Percentiles rank a stretch among this genome's conserved stretches.
phyloP scores from a whole-genome alignment of 2,797 vertebrate genomes.

The Crocidura indochinensis region DNA sequence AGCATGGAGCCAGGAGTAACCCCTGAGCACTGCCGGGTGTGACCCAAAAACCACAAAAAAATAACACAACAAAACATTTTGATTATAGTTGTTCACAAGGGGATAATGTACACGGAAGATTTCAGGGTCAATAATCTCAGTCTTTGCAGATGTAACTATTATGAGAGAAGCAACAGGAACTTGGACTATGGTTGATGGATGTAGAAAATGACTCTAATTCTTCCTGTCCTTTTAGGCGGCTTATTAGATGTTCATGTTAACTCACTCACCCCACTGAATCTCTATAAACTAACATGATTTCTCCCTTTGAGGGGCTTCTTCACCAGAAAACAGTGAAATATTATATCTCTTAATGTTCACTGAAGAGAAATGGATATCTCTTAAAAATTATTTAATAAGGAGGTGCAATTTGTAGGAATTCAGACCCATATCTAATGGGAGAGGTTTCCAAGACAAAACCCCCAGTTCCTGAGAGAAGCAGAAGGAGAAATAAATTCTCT shows the following conservation, averaged over 20 bases:
- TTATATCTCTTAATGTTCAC: constrained; percentile 9
- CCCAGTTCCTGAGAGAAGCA: not conserved
- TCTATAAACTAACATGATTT: not conserved
- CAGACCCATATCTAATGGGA: constrained; percentile 13
- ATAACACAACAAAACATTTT: not conserved
- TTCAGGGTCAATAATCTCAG: not conserved
- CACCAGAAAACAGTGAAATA: constrained; percentile 30
- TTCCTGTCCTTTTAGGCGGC: constrained; percentile 20
- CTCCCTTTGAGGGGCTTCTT: constrained; percentile 8
- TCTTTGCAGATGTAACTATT: not conserved
- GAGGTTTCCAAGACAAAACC: constrained; percentile 1
- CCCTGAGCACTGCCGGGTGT: too few relatives aligned
- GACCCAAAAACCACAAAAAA: too few relatives aligned
- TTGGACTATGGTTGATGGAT: not conserved
- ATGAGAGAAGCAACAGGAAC: constrained; percentile 31
- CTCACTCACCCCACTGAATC: not conserved
- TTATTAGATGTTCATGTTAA: constrained; percentile 10
- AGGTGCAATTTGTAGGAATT: constrained; percentile 43
- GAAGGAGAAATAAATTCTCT: constrained; percentile 29
- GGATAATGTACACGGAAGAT: not conserved
- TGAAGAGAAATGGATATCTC: not conserved
- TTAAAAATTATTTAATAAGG: not conserved
- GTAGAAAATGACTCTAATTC: constrained; percentile 30
- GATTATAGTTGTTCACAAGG: not conserved
- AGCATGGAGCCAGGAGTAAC: too few relatives aligned